phyloP scores from a whole-genome alignment of 2,888 invertebrate genomes.

The Eristalinus aeneus region DNA sequence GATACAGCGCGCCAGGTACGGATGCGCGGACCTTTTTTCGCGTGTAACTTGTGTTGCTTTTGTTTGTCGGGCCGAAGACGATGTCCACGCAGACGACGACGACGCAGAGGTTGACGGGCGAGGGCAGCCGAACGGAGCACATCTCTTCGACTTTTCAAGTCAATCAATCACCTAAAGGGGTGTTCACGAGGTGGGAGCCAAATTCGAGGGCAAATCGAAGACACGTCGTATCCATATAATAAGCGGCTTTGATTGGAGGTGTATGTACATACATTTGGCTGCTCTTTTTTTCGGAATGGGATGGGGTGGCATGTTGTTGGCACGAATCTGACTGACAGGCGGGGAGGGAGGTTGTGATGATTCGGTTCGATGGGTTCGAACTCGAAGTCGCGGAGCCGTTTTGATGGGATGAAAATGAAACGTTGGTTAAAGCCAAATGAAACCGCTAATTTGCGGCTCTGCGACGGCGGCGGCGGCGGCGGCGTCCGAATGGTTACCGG shows the following conservation, averaged over 20 bases:
- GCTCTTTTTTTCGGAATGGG: not conserved
- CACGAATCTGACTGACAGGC: not conserved
- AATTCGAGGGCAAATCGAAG: constrained; percentile 66
- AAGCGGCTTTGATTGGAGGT: constrained; percentile 60
- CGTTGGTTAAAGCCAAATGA: constrained; percentile 61
- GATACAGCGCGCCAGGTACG: constrained; percentile 8
- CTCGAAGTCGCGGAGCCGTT: constrained; percentile 16
- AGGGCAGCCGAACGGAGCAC: not conserved
- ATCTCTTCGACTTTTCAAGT: constrained; percentile 60
- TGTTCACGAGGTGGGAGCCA: constrained; percentile 67
- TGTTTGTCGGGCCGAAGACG: not conserved
- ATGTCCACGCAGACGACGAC: not conserved
- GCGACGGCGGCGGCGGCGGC: constrained; percentile 24
- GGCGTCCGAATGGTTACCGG: constrained; percentile 20
- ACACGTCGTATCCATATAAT: constrained; percentile 57
- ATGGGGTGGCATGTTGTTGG: not conserved
- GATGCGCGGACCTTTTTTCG: constrained; percentile 42
- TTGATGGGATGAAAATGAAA: constrained; percentile 65
- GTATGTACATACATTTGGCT: constrained; percentile 6
- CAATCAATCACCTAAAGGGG: constrained; percentile 70
- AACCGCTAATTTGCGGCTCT: constrained; percentile 59
- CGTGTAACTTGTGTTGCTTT: constrained; percentile 40
- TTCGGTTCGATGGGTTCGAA: constrained; percentile 16
- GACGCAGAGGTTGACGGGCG: not conserved
- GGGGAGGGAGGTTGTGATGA: not conserved